These are phyloP conservation scores for Sula dactylatra DNA, from an alignment of 2,113 vertebrate species.

Conservation along the genomic window DNA sequence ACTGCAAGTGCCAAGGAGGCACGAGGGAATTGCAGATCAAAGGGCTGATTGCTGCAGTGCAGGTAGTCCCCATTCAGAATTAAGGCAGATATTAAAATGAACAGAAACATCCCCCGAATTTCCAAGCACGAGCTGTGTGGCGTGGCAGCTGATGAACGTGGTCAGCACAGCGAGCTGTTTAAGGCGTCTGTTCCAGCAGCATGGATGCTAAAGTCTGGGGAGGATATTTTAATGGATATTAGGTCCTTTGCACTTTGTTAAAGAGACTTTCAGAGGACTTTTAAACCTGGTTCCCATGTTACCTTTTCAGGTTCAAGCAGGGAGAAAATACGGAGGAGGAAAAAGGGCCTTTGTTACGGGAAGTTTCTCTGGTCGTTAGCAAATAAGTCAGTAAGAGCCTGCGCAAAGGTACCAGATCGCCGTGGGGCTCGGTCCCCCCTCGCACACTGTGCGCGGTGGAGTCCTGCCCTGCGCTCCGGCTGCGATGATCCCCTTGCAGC, in stretches of 20 bases:
- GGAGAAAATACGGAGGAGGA: neutral
- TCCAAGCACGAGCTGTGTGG: rapidly evolving
- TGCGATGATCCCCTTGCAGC: rapidly evolving
- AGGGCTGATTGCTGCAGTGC: neutral
- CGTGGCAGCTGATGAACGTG: neutral
- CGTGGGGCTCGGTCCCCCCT: rapidly evolving
- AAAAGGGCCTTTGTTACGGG: neutral
- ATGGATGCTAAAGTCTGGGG: neutral
- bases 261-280: neutral
- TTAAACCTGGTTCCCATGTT: neutral
- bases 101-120: neutral
- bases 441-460: rapidly evolving
- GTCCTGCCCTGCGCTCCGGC: rapidly evolving
- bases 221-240: neutral
- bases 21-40: neutral
- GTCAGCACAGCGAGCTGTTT: neutral
- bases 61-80: neutral
- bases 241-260: neutral
- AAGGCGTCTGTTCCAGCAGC: neutral
- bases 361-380: neutral
- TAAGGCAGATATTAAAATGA: neutral
- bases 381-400: neutral
- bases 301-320: neutral
- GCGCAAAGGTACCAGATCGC: neutral
- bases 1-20: neutral